Evolutionary conservation across 2,888 invertebrate genomes (phyloP), one percentile per base, ranked within the genome.

Genomic region (Branchinecta sandiegonensis): DNA sequence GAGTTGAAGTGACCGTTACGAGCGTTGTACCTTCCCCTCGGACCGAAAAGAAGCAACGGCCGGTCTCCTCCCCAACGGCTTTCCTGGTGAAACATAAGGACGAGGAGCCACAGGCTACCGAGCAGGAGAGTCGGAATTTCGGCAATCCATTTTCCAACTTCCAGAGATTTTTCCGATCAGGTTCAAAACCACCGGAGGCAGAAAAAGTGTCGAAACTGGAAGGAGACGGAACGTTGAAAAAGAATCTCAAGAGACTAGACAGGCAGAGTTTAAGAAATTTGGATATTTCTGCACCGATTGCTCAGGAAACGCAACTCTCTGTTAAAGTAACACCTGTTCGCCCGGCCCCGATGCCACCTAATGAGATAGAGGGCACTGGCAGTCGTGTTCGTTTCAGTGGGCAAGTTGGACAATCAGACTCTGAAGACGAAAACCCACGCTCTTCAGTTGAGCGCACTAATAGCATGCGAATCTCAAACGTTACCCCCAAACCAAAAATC

Each of bases 201-300:
- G 17, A 37, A 47, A 23, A 46, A 37, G 17, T 14, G 13, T n/a
- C 17, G 67, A 63, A 64, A 23, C 13, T 7, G n/a, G 9, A 67
- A 50, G 17, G 67, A 67, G 48, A 68, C 68, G 66, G 66, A 71
- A 71, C 66, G 81, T 66, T 77, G 77, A 2, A 83, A 84, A 72
- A 83, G 84, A 0, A 73, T 85, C 37, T 84, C 86, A 0, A 82
- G 84, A 4, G 82, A 80, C 79, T 85, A 0, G 88, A 90, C 74
- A 86, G 87, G 74, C 86, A 85, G 13, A 81, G 85, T 0, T 75
- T 92, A 67, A 82, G 89, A 67, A 86, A 84, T 69, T 79, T 91
- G 67, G 87, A 90, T 76, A 92, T 93, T 74, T 92, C 92, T 0
- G 83, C 86, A 74, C 92, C 92, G 0, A 90, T 93, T 73, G 83